These are phyloP conservation scores for Peromyscus polionotus DNA, from an alignment of 2,113 vertebrate species.

Conservation along the genomic window DNA sequence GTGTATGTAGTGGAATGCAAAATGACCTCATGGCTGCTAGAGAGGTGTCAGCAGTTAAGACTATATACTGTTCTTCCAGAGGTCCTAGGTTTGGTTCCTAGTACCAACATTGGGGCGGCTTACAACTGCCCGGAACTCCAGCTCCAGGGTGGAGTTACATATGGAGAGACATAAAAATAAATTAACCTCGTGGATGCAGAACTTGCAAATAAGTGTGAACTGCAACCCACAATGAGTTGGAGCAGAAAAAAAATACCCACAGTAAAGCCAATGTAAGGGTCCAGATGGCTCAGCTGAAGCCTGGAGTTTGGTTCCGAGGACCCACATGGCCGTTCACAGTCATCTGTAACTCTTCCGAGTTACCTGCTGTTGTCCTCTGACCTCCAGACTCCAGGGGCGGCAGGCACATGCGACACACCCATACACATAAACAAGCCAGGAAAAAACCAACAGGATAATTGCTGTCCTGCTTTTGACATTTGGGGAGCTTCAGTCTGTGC, in stretches of 20 bases:
- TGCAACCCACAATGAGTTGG: not conserved
- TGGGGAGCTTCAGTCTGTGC: not conserved
- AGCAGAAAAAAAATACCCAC: not conserved
- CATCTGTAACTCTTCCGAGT: not conserved
- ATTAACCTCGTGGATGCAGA: not conserved
- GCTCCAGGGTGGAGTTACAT: not conserved
- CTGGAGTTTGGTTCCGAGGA: not conserved
- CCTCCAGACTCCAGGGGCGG: not conserved
- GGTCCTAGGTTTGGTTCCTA: not conserved
- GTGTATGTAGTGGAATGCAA: not conserved
- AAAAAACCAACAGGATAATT: not conserved
- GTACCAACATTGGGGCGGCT: not conserved
- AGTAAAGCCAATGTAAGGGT: not conserved
- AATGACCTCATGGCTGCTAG: not conserved
- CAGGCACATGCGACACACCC: not conserved
- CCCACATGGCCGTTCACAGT: not conserved
- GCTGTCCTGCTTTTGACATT: not conserved
- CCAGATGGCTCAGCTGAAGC: not conserved
- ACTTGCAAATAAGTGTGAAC: not conserved
- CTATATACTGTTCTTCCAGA: not conserved
- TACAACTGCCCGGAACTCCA: not conserved
- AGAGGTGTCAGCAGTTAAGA: not conserved
- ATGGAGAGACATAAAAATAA: no score
- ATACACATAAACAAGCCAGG: not conserved
- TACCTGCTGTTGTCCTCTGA: not conserved